phyloP scores from a whole-genome alignment of 1,140 invertebrate genomes.

The Drosophila pachea region DNA sequence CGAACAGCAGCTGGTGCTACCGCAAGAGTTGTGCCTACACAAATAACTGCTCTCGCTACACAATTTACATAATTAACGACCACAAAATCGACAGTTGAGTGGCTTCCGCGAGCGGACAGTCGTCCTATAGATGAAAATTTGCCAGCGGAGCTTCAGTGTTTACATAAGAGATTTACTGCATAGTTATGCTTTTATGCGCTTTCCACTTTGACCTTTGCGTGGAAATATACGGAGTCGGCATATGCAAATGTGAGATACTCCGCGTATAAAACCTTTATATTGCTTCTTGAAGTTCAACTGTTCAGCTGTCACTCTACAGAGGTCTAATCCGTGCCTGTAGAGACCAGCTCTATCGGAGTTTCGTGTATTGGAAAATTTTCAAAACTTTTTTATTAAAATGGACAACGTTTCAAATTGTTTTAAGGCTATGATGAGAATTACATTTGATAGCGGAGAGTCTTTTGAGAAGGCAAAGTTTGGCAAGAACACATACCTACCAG shows the following conservation, averaged over 20 bases:
- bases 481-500: too few relatives aligned
- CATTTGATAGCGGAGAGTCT: neutral
- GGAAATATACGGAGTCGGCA: too few relatives aligned
- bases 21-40: neutral
- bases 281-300: too few relatives aligned
- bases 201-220: too few relatives aligned
- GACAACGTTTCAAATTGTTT: neutral
- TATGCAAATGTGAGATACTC: too few relatives aligned
- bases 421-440: neutral
- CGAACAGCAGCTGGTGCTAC: neutral
- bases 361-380: too few relatives aligned
- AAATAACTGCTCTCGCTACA: conserved; percentile 2
- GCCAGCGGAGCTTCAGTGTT: neutral
- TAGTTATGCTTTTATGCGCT: neutral
- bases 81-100: conserved; percentile 4
- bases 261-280: too few relatives aligned
- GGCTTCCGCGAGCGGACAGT: neutral
- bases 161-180: neutral
- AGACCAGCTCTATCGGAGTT: too few relatives aligned
- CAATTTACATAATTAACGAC: conserved; percentile 13
- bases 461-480: too few relatives aligned
- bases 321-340: too few relatives aligned
- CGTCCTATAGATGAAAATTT: neutral
- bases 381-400: neutral
- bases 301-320: too few relatives aligned